phyloP scores from a whole-genome alignment of 2,888 invertebrate species.

The Cephonodes hylas region DNA sequence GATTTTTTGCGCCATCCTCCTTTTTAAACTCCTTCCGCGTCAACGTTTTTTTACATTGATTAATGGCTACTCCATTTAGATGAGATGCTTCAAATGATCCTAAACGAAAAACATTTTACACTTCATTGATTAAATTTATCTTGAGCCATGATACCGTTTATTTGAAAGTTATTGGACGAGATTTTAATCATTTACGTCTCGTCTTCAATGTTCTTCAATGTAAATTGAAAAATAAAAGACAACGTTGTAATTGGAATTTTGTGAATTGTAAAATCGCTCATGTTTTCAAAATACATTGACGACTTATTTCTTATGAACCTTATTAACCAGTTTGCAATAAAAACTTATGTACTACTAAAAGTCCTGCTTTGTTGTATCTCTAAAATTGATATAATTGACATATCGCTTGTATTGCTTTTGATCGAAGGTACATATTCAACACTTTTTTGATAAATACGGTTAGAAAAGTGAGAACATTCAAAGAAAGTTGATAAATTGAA shows the following conservation, averaged over 20 bases:
- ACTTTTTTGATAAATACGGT: conserved; percentile 14
- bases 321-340: too few relatives aligned
- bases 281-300: too few relatives aligned
- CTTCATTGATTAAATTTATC: conserved; percentile 43
- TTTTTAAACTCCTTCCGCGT: conserved; percentile 54
- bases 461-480: conserved; percentile 9
- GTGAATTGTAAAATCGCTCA: too few relatives aligned
- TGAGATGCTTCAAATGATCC: conserved; percentile 41
- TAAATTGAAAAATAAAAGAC: too few relatives aligned
- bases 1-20: conserved; percentile 51
- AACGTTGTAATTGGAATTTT: too few relatives aligned
- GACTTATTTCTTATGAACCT: too few relatives aligned
- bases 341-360: too few relatives aligned
- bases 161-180: conserved; percentile 15
- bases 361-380: too few relatives aligned
- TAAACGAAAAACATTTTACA: conserved; percentile 37
- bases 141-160: conserved; percentile 14
- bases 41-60: conserved; percentile 58
- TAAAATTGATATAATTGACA: too few relatives aligned
- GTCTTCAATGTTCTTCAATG: too few relatives aligned
- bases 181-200: too few relatives aligned
- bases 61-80: conserved; percentile 53
- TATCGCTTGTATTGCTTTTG: too few relatives aligned
- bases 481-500: conserved; percentile 10
- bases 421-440: neutral